Evolutionary conservation across 2,888 invertebrate genomes (phyloP), one percentile per base, ranked within the genome.

Genomic region (Andrena haemorrhoa): DNA sequence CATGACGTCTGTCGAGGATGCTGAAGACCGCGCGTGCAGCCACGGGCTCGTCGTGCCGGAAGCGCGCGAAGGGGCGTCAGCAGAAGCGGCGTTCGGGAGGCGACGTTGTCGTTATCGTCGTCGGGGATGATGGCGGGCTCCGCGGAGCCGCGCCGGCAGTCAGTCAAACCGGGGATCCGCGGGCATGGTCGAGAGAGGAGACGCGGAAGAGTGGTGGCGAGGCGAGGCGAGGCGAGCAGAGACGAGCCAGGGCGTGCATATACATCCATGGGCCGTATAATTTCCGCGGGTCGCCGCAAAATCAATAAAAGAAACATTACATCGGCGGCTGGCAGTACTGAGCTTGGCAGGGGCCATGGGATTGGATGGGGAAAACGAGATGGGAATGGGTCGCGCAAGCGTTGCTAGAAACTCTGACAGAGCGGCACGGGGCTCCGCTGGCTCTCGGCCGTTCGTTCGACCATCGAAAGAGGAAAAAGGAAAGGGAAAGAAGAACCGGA

Each of bases 221-320:
- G 5, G 23, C 66, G 75, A 71, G 72, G 51, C 31, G 69, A 58
- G 60, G n/a, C 56, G 70, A 83, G 78, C 16, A 64, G 81, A 81
- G 78, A 20, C 64, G 72, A 69, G 78, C 68, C 69, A 74, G 80
- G 82, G 82, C 82, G 83, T 85, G 86, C 86, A 86, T 87, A 86
- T 87, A 90, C 87, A 90, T 91, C 86, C 90, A 86, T 88, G 89
- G 86, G 91, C 86, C 88, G 90, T 91, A 92, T 93, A 93, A 93
- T 93, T 93, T 93, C 92, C 92, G 92, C 90, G 91, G 92, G 90
- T 90, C 90, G 92, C 92, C 92, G 90, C 93, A 93, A 93, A 94
- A 94, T 94, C 93, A 93, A 94, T 94, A 94, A 93, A 93, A 94
- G 93, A 94, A 94, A 94, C 93, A 94, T 94, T 94, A 93, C 93